phyloP scores from a whole-genome alignment of 2,888 invertebrate species.

The Cylindroiulus punctatus region DNA sequence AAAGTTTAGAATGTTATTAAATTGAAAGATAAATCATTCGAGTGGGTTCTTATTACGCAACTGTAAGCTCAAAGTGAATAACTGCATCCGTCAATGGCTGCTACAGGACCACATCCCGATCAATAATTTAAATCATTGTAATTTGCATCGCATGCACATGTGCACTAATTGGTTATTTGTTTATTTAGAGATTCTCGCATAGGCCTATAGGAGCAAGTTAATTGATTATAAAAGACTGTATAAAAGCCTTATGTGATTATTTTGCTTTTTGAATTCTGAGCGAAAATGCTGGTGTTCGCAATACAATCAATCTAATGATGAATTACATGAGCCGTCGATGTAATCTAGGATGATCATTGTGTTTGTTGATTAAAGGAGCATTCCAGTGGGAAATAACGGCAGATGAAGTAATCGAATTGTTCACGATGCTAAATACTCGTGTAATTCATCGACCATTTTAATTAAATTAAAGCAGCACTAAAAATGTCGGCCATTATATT shows the following conservation, averaged over 20 bases:
- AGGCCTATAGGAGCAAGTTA: background rate
- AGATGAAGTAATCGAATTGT: background rate
- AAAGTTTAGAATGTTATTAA: no score
- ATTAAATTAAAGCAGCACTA: slow-evolving; percentile 21
- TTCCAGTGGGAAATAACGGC: background rate
- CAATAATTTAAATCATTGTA: background rate
- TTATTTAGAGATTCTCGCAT: background rate
- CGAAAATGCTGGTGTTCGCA: background rate
- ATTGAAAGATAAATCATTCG: no score
- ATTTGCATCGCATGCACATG: background rate
- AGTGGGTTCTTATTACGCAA: background rate
- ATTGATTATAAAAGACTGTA: background rate
- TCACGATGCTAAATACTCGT: background rate
- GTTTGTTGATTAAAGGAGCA: background rate
- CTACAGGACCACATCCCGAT: background rate
- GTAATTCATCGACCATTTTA: background rate
- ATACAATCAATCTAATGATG: background rate
- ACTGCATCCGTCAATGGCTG: background rate
- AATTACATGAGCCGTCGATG: background rate
- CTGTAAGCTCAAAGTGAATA: background rate
- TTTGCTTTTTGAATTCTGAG: background rate
- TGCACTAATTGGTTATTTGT: background rate
- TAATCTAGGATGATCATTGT: background rate
- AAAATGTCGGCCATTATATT: no score
- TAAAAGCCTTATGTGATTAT: background rate